These are phyloP conservation scores for Theristus sp. DNA, from an alignment of 2,888 invertebrate species.

Conservation along the genomic window DNA sequence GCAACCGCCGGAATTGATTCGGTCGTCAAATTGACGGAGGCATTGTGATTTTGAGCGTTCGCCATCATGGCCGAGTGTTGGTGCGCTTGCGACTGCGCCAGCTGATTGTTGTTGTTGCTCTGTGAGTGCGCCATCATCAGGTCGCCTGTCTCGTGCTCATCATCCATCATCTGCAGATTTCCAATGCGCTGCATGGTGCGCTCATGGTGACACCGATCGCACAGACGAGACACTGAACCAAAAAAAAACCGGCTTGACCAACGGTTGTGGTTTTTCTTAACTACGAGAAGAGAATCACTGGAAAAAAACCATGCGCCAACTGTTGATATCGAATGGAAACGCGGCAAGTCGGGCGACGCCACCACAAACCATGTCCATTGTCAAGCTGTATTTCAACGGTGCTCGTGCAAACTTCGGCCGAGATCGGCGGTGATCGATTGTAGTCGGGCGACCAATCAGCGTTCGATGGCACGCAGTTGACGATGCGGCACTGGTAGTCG, in stretches of 20 bases:
- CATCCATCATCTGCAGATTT: neutral
- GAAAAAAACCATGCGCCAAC: no score
- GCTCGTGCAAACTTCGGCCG: neutral
- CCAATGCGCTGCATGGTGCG: neutral
- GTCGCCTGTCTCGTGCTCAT: neutral
- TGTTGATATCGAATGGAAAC: neutral
- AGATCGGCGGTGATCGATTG: neutral
- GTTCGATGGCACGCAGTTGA: neutral
- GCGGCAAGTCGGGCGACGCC: neutral
- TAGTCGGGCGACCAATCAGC: neutral
- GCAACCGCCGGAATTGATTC: no score
- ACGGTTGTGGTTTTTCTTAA: no score
- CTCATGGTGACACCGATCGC: neutral
- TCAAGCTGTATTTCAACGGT: neutral
- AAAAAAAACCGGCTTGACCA: no score
- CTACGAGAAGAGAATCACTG: no score
- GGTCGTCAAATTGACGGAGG: neutral
- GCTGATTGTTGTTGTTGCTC: no score
- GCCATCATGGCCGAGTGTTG: no score
- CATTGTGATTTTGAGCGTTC: no score
- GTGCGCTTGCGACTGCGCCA: no score
- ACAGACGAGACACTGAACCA: neutral
- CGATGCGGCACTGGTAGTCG: constrained; percentile 7
- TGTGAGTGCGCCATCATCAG: no score
- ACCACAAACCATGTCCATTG: neutral